Evolutionary conservation across 2,113 vertebrate genomes (phyloP).

Genomic region (Callithrix jacchus): DNA sequence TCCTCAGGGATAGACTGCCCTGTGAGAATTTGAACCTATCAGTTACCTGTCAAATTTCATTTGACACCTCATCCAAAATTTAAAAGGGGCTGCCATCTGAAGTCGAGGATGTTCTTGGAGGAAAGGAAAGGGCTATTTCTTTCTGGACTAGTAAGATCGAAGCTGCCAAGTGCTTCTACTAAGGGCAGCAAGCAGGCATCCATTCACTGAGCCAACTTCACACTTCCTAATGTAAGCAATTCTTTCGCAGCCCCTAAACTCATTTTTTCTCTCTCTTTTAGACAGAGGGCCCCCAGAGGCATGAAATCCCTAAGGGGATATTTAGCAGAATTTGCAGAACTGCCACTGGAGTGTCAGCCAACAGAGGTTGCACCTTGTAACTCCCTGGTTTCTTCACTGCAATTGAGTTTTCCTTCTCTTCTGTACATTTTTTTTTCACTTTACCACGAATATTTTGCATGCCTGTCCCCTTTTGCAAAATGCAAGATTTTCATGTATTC

Average conservation of each 20-base stretch:
- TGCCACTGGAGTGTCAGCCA: neutral
- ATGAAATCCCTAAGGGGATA: constrained; percentile 62
- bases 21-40: constrained; percentile 75
- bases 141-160: neutral
- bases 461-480: neutral
- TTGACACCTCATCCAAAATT: constrained; percentile 78
- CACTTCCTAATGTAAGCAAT: constrained; percentile 44
- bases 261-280: neutral
- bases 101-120: constrained; percentile 31
- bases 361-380: constrained; percentile 59
- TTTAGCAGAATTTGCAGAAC: constrained; percentile 62
- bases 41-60: constrained; percentile 78
- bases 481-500: neutral
- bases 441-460: neutral
- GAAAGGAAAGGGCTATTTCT: constrained; percentile 55
- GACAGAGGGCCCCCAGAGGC: constrained; percentile 45
- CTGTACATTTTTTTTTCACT: neutral
- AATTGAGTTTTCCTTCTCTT: constrained; percentile 2
- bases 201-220: neutral
- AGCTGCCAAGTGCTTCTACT: constrained; percentile 15
- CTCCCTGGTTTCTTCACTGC: neutral
- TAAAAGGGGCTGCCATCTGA: constrained; percentile 70
- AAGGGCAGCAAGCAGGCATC: neutral
- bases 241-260: constrained; percentile 28
- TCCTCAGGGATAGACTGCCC: constrained; percentile 67